Evolutionary conservation across 2,113 vertebrate species (phyloP).

Genomic region (Oryzias celebensis): DNA sequence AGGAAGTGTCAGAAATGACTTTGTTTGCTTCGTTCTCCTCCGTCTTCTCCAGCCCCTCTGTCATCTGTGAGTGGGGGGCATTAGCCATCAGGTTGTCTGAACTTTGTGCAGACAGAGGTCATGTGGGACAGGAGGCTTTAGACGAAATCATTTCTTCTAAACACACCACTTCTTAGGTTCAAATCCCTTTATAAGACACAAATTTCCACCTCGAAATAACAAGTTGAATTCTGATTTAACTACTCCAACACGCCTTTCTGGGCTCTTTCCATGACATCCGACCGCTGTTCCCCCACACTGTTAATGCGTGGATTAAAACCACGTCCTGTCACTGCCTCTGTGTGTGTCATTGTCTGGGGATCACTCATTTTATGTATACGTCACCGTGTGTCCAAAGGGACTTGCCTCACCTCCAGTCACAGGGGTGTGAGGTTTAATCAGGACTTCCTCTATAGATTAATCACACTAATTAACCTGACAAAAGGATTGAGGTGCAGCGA

Average conservation of each 20-base stretch:
- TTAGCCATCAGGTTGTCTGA: constrained; percentile 2
- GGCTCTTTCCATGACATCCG: not conserved
- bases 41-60: constrained; percentile 24
- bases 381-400: constrained; percentile 21
- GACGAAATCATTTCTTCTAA: too few relatives aligned
- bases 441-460: constrained; percentile 59
- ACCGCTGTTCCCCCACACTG: not conserved
- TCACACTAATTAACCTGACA: constrained; percentile 71
- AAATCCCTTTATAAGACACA: not conserved
- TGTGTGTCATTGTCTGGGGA: not conserved
- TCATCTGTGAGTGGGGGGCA: constrained; percentile 51
- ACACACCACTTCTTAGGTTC: too few relatives aligned
- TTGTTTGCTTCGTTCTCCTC: constrained; percentile 21
- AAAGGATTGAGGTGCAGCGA: constrained; percentile 19
- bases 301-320: constrained; percentile 2
- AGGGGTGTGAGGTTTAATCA: constrained; percentile 54
- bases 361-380: not conserved
- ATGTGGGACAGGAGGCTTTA: constrained; percentile 1
- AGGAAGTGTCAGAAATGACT: constrained; percentile 52
- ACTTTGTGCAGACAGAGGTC: constrained; percentile 4
- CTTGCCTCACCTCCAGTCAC: constrained; percentile 21
- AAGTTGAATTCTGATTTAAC: not conserved
- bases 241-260: not conserved
- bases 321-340: not conserved
- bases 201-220: constrained; percentile 8